phyloP scores from a whole-genome alignment of 2,113 vertebrate species.

The Lepisosteus osseus region DNA sequence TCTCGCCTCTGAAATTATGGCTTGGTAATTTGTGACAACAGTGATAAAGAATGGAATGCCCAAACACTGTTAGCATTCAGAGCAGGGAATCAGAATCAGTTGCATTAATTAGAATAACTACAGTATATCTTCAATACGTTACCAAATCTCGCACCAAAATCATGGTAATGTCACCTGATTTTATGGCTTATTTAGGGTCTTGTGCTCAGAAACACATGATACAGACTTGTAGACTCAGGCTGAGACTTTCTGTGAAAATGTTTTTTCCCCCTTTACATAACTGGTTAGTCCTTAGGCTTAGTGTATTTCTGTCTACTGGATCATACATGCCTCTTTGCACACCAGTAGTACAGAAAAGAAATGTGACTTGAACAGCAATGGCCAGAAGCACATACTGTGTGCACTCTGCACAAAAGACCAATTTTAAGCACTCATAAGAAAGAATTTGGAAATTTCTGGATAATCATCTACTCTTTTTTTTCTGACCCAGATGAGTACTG shows the following conservation, averaged over 20 bases:
- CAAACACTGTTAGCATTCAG: no score
- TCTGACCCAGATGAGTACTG: no score
- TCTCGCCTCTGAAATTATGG: no score
- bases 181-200: background rate
- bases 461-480: no score
- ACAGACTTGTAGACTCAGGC: background rate
- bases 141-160: background rate
- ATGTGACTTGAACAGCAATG: slow-evolving; percentile 28
- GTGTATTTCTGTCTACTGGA: slow-evolving; percentile 41
- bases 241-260: background rate
- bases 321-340: slow-evolving; percentile 30
- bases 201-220: background rate
- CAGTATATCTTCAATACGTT: no score
- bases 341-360: slow-evolving; percentile 22
- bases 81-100: no score
- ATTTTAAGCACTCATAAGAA: background rate
- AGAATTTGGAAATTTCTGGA: no score
- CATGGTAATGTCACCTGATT: background rate
- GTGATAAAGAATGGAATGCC: no score
- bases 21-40: no score
- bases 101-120: no score
- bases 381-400: slow-evolving; percentile 10
- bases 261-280: slow-evolving; percentile 1
- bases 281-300: slow-evolving; percentile 34
- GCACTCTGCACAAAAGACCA: background rate